Evolutionary conservation across 30 jellyfish, hydroid and myxozoan genomes (phyloP).

Genomic region (Morbakka virulenta): DNA sequence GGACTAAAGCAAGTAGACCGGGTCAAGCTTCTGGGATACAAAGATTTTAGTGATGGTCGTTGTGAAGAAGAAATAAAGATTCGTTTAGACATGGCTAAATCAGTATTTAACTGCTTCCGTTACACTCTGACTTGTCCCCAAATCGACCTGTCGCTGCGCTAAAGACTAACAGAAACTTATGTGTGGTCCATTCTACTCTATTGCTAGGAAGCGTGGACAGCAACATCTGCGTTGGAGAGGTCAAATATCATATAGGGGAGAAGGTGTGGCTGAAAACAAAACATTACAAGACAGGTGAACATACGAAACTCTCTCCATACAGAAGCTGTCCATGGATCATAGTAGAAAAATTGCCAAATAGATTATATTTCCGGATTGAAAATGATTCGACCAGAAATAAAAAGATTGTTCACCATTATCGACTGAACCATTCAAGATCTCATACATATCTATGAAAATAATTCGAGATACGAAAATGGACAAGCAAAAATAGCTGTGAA

Average conservation of each 20-base stretch:
- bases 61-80: too few species aligned
- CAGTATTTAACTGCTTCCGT: too few species aligned
- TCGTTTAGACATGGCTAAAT: too few species aligned
- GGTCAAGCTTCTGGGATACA: too few species aligned
- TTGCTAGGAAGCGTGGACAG: too few species aligned
- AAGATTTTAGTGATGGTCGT: too few species aligned
- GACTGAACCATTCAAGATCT: slow-evolving; percentile 10
- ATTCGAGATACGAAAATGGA: not conserved
- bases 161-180: too few species aligned
- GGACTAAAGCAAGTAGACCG: too few species aligned
- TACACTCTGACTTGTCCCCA: too few species aligned
- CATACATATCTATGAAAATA: not conserved
- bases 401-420: slow-evolving; percentile 7
- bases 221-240: too few species aligned
- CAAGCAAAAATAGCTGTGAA: not conserved
- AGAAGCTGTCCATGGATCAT: slow-evolving; percentile 30
- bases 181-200: too few species aligned
- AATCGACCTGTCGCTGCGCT: too few species aligned
- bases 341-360: slow-evolving; percentile 1
- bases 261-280: slow-evolving; percentile 7
- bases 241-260: slow-evolving; percentile 5
- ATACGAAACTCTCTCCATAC: not conserved
- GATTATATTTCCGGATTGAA: slow-evolving; percentile 5
- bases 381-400: slow-evolving; percentile 5
- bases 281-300: not conserved